These are phyloP conservation scores for Rutpela maculata DNA, from an alignment of 2,888 invertebrate species.

Conservation along the genomic window DNA sequence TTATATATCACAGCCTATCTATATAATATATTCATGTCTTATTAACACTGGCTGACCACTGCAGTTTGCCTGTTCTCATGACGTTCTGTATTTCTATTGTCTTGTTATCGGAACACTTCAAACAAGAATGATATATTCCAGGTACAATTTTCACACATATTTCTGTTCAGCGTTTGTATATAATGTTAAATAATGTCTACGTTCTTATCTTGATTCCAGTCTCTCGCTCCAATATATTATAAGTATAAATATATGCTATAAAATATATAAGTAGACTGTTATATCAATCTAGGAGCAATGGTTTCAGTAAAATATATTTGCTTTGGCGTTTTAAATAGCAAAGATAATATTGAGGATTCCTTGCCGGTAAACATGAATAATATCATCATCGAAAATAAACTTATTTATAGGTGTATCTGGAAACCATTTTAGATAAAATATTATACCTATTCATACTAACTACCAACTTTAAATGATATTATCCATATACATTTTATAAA, in stretches of 20 bases:
- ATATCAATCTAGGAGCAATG: not conserved
- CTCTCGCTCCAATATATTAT: not conserved
- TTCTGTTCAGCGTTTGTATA: too few species aligned
- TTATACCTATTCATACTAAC: not conserved
- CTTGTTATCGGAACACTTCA: too few species aligned
- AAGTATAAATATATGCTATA: not conserved
- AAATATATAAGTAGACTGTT: not conserved
- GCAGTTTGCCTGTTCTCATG: too few species aligned
- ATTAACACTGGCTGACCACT: too few species aligned
- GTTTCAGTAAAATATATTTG: not conserved
- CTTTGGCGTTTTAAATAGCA: slow-evolving; percentile 2
- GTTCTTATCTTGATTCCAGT: not conserved
- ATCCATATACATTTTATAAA: too few species aligned
- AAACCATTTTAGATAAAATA: not conserved
- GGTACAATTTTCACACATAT: too few species aligned
- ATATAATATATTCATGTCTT: too few species aligned
- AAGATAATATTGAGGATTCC: slow-evolving; percentile 3
- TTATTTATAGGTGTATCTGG: slow-evolving; percentile 7
- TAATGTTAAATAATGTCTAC: too few species aligned
- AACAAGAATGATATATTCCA: too few species aligned
- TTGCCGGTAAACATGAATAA: not conserved
- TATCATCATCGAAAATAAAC: not conserved
- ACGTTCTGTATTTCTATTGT: too few species aligned
- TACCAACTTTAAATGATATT: not conserved
- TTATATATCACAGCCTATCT: too few species aligned